phyloP scores from a whole-genome alignment of 2,797 vertebrate genomes.

The Enteromius treurensis region DNA sequence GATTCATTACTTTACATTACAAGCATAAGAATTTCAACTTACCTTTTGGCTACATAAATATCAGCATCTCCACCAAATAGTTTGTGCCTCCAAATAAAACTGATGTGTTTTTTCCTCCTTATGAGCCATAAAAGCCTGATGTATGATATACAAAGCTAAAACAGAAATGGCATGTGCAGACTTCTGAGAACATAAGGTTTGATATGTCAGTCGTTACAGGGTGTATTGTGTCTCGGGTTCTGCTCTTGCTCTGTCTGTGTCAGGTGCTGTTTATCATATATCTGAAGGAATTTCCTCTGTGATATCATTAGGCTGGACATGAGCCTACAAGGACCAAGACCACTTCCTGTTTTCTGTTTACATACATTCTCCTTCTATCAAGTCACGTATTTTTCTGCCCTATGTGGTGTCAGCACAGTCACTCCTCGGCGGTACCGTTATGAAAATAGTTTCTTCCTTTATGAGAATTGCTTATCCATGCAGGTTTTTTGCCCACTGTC shows the following conservation, averaged over 20 bases:
- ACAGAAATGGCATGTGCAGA: not conserved
- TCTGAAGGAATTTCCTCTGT: constrained; percentile 61
- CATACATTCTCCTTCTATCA: constrained; percentile 47
- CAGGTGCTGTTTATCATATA: constrained; percentile 48
- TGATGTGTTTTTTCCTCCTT: not conserved
- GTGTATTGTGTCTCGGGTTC: not conserved
- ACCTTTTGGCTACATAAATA: not conserved
- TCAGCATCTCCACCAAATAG: not conserved
- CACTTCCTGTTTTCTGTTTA: constrained; percentile 62
- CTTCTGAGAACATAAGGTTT: not conserved
- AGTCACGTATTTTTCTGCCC: constrained; percentile 39
- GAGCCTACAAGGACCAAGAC: constrained; percentile 40
- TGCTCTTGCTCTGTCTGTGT: not conserved
- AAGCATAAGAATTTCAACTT: not conserved
- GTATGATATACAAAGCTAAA: not conserved
- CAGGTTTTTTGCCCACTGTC: not conserved
- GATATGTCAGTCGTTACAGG: not conserved
- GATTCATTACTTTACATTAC: not conserved
- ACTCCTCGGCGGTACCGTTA: not conserved
- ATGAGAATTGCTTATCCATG: not conserved
- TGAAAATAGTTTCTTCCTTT: not conserved
- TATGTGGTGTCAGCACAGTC: not conserved
- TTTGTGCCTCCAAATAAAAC: not conserved
- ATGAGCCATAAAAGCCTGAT: not conserved
- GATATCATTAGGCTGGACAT: constrained; percentile 47